These are phyloP conservation scores for Neoitamus cyanurus DNA, from an alignment of 2,888 invertebrate species.

Conservation along the genomic window DNA sequence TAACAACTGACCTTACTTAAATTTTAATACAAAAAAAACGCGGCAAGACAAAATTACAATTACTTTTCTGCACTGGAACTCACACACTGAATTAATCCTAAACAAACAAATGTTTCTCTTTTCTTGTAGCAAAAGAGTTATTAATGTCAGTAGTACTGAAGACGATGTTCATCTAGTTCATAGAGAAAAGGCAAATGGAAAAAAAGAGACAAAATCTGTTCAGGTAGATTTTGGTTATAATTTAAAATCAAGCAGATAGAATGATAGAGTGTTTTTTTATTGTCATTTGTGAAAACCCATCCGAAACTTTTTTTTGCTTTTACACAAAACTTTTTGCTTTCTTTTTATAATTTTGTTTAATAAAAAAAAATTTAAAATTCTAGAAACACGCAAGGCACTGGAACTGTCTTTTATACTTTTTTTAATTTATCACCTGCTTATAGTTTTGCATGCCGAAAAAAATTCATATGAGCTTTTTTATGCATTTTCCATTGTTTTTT, in stretches of 20 bases:
- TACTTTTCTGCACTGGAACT: conserved; percentile 10
- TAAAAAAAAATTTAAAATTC: not conserved
- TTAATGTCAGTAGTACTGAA: conserved; percentile 79
- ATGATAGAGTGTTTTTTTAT: conserved; percentile 47
- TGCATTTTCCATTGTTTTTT: not conserved
- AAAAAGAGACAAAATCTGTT: conserved; percentile 79
- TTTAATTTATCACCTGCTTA: conserved; percentile 26
- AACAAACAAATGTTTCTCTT: conserved; percentile 53
- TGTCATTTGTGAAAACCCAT: conserved; percentile 14
- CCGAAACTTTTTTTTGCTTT: conserved; percentile 24
- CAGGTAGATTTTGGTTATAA: conserved; percentile 69
- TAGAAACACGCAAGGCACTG: not conserved
- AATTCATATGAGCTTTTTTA: not conserved
- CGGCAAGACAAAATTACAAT: not conserved
- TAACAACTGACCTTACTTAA: not conserved
- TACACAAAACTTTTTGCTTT: conserved; percentile 47
- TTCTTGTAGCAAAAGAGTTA: conserved; percentile 78
- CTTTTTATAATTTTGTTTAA: not conserved
- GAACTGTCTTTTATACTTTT: conserved; percentile 39
- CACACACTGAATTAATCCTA: conserved; percentile 40
- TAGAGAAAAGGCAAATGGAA: conserved; percentile 75
- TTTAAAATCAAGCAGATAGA: conserved; percentile 40
- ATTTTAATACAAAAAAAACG: not conserved
- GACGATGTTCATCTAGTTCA: conserved; percentile 81
- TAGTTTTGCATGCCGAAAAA: not conserved